Base-by-base conservation (phyloP, 2,888 invertebrate species). In the Rhaphigaster nebulosa region DNA sequence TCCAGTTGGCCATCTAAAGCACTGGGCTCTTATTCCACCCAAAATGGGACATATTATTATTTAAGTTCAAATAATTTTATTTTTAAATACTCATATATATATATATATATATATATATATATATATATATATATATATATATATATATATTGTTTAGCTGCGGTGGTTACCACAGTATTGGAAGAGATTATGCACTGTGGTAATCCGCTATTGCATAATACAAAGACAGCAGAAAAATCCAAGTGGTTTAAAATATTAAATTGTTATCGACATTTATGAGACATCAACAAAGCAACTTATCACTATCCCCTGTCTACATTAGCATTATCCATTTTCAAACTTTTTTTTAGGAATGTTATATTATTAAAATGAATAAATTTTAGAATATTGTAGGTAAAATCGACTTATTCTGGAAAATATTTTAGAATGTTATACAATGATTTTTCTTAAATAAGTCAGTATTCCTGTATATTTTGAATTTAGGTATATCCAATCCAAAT, bases 121-220 rank as follows among this genome's bases (percentile, higher is more conserved):
- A n/a, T 60, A 60, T 60, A n/a, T 29, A 65, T 65, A 15, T 29
- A 65, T 29, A 29, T 29, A 23, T 70, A 15, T 34, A 34, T 18
- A 70, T 20, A 1, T 34, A 34, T 34, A 70, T 70, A 34, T 29
- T 15, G 65, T 65, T 70, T 70, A 70, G 34, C 70, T 70, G 20
- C 29, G 70, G 70, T 70, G 70, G 70, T 20, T 70, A 70, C 70
- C 70, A 70, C 34, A 70, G 70, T 70, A 70, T 70, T 65, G 15
- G 65, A 70, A 70, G 20, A 70, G 20, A 4, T 70, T 34, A 70
- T 70, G 70, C 70, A 70, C 70, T 70, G 70, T 70, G 34, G 70
- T 34, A 34, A 70, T 34, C 20, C 34, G 38, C 34, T 34, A 29
- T 20, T 23, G 13, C 15, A 34, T 70, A 34, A 70, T 60, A 60